Percentiles rank a stretch among this genome's conserved stretches.
phyloP scores from a whole-genome alignment of 2,113 vertebrate species.

The Emydocephalus ijimae region DNA sequence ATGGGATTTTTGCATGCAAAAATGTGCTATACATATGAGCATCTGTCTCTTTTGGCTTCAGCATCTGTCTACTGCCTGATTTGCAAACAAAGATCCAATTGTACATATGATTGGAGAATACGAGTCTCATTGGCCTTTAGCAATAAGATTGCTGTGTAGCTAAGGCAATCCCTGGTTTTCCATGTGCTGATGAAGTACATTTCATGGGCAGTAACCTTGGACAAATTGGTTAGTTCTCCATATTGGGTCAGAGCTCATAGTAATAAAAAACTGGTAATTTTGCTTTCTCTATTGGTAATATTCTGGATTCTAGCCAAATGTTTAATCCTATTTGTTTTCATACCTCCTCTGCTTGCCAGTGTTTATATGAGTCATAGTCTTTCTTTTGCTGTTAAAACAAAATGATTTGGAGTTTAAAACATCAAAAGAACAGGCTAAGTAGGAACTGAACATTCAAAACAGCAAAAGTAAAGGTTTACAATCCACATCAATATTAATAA shows the following conservation, averaged over 20 bases:
- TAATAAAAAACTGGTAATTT: neutral
- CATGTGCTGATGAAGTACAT: neutral
- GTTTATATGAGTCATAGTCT: slow-evolving; percentile 20
- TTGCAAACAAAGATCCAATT: neutral
- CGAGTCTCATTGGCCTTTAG: neutral
- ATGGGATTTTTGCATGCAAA: neutral
- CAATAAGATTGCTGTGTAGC: neutral
- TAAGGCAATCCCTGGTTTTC: neutral
- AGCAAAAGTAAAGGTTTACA: neutral
- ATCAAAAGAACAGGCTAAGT: neutral
- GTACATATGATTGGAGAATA: neutral
- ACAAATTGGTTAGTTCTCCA: neutral
- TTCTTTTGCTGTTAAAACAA: neutral
- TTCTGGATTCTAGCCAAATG: neutral
- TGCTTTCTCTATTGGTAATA: neutral
- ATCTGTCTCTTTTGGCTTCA: neutral
- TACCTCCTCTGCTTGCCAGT: neutral
- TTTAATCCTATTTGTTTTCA: neutral
- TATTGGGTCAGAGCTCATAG: neutral
- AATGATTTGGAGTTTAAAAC: neutral
- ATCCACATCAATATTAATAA: neutral
- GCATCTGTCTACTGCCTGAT: neutral
- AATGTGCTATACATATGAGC: neutral
- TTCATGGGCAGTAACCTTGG: neutral
- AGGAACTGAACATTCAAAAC: neutral